These are phyloP conservation scores for Synanceia verrucosa DNA, from an alignment of 2,797 vertebrate species.

Conservation along the genomic window DNA sequence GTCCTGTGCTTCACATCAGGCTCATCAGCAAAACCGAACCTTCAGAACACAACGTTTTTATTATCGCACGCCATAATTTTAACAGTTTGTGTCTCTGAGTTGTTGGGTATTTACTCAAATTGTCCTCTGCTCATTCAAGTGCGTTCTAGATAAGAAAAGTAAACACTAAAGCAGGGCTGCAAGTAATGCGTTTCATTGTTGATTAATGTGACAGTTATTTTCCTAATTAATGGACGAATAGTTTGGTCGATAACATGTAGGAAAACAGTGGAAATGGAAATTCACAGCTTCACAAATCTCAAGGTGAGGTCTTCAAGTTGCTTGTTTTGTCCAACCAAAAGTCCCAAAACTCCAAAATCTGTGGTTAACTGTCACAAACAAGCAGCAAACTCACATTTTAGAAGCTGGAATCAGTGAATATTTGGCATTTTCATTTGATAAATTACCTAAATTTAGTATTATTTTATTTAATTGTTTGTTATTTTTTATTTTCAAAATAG, in stretches of 20 bases:
- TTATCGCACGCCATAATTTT: neutral
- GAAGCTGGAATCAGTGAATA: neutral
- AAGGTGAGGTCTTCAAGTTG: neutral
- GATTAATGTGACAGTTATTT: neutral
- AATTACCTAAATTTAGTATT: too few relatives aligned
- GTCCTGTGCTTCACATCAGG: neutral
- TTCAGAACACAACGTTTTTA: neutral
- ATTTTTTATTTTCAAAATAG: neutral
- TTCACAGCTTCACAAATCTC: neutral
- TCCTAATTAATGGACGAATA: neutral
- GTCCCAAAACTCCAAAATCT: neutral
- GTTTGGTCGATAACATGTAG: neutral
- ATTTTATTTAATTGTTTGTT: too few relatives aligned
- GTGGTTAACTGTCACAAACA: neutral
- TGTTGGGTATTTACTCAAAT: conserved; percentile 18
- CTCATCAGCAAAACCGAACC: neutral
- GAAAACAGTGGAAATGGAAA: accelerated
- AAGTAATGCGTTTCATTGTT: neutral
- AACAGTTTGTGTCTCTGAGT: neutral
- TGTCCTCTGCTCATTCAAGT: neutral
- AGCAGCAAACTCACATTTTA: neutral
- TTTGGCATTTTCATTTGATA: neutral
- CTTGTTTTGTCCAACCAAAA: neutral
- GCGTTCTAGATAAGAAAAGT: neutral
- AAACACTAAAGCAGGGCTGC: neutral